Base-by-base conservation (phyloP, 2,888 invertebrate genomes). In the Capitulum mitella region DNA sequence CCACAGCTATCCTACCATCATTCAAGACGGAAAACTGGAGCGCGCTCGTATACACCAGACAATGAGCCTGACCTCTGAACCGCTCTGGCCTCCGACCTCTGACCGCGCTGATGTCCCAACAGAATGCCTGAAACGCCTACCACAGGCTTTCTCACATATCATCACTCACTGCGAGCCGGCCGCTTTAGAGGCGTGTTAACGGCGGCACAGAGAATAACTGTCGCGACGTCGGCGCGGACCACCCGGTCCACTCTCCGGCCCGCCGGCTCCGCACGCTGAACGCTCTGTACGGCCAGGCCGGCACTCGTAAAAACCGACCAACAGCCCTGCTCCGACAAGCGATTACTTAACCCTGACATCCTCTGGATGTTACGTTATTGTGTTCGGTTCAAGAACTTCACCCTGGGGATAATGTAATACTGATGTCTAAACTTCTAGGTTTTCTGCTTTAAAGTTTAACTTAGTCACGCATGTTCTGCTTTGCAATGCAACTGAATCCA, bases 1-100 rank as follows among this genome's bases (percentile, higher is more conserved):
- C 64, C 64, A 64, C 64, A 64, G 64, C 64, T 34, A 64, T 64
- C 64, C 64, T 34, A 12, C 34, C 64, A 64, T 64, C 64, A 34
- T 34, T 64, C 64, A 19, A 29, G 19, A 10, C 64, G 34, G 34
- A 34, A 29, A 64, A 64, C 64, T 64, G 64, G 64, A 64, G 64
- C 64, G 64, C 16, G 64, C 64, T 64, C 64, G 34, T 64, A 64
- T 16, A 16, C 19, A 29, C 2, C 64, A 29, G 34, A 64, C 64
- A 64, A 64, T 64, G 64, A 64, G 64, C 19, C 34, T 64, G 64
- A 64, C 64, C 64, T 32, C 64, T 64, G 64, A 32, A 29, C n/a
- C 34, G 8, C 29, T 29, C 19, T 29, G 64, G 34, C 64, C 64
- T 14, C 3, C 19, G 34, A 64, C 64, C 64, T 34, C 34, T 64